Conservation (phyloP, 2,888 invertebrate genomes). For the Scaptomyza polygonia region DNA sequence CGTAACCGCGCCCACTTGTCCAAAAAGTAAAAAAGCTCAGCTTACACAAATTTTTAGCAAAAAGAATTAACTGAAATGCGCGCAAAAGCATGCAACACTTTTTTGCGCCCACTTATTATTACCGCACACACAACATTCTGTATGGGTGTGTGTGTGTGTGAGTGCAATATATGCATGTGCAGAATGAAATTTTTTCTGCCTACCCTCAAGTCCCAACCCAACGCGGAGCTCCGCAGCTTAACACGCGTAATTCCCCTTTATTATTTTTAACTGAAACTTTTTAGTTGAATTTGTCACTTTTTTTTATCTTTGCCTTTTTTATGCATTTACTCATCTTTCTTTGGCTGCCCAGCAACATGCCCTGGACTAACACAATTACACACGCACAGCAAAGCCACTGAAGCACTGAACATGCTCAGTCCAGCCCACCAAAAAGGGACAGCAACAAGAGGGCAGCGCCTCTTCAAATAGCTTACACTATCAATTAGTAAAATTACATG, state of each 20-base stretch:
- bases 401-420: constrained; percentile 33
- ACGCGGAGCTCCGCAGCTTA: neutral
- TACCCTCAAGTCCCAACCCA: constrained; percentile 12
- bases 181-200: constrained; percentile 51
- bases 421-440: neutral
- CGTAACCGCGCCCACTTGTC: constrained; percentile 46
- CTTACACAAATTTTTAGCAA: constrained; percentile 12
- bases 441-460: neutral
- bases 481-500: constrained; percentile 78
- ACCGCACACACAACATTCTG: constrained; percentile 26
- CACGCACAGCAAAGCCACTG: constrained; percentile 50
- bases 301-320: constrained; percentile 21
- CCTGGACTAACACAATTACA: constrained; percentile 73
- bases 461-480: constrained; percentile 70
- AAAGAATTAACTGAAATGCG: constrained; percentile 44
- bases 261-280: constrained; percentile 70
- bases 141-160: constrained; percentile 31
- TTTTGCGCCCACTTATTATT: constrained; percentile 53
- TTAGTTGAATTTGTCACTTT: constrained; percentile 54
- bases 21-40: constrained; percentile 1
- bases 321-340: constrained; percentile 37
- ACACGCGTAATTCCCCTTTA: constrained; percentile 59
- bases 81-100: constrained; percentile 46
- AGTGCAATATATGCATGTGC: constrained; percentile 23
- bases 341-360: constrained; percentile 27